Evolutionary conservation across 1,140 invertebrate species (phyloP), one percentile per base, ranked within the genome.

Genomic region (Proctacanthus coquilletti): DNA sequence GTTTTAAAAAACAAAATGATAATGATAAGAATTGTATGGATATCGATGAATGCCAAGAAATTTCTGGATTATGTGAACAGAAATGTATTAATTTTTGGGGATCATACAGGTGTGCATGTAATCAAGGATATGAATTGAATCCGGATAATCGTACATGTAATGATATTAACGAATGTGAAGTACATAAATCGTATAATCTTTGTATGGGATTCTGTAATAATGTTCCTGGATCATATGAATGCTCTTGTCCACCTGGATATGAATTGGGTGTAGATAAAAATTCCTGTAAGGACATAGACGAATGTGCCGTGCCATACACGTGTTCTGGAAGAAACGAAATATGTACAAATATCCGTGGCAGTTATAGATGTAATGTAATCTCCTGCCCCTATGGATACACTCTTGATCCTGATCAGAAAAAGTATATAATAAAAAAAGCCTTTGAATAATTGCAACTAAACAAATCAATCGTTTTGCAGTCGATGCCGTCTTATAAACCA

Each of bases 331-430:
- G 58, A 1, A 75, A 82, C 34, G 75, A 88, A 45, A 75, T 84
- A 19, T 98, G 94, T 54, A 74, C 93, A 37, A 98, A 98, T 57
- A 87, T 77, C 1, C 66, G 82, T 33, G 94, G 94, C 1, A 71
- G 81, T 42, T 89, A 73, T 56, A 77, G 84, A 44, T 98, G 94
- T 53, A 84, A 87, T 38, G 65, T 64, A 6, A 82, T 96, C 33
- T 66, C 71, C 19, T 97, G 94, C 59, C 91, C 92, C 0, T 39
- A 62, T 0, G 80, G 83, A 23, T 96, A 94, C 56, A 58, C 72
- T 1, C 71, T 70, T 38, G 83, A 89, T 49, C 62, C 56, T 0
- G 65, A 72, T 15, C 75, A 74, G 44, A 80, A 72, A 56, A 83
- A 85, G 85, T 88, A 68, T 69, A 67, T 63, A 33, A 34, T 9